phyloP scores from a whole-genome alignment of 2,797 vertebrate genomes.

The Lepilemur ruficaudatus region DNA sequence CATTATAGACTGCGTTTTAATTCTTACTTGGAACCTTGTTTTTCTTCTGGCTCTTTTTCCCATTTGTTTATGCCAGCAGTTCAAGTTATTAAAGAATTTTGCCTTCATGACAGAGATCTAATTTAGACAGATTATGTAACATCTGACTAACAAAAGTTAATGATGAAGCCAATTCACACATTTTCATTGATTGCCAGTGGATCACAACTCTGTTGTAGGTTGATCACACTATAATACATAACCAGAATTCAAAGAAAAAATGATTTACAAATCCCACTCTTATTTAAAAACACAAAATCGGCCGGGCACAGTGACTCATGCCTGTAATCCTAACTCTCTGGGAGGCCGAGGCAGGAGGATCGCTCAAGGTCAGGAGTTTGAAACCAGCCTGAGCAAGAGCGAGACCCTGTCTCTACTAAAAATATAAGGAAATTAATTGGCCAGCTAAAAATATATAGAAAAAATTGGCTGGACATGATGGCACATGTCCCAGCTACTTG shows the following conservation, averaged over 20 bases:
- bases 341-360: not conserved
- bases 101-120: slow-evolving; percentile 1
- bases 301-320: not conserved
- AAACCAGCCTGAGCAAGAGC: not conserved
- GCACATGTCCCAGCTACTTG: too few relatives aligned
- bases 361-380: not conserved
- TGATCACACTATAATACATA: not conserved
- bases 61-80: slow-evolving; percentile 18
- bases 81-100: slow-evolving; percentile 39
- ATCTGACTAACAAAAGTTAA: slow-evolving; percentile 11
- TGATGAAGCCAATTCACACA: not conserved
- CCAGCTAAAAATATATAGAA: too few relatives aligned
- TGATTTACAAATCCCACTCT: slow-evolving; percentile 14
- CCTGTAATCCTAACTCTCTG: not conserved
- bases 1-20: slow-evolving; percentile 5
- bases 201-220: not conserved
- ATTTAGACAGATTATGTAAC: slow-evolving; percentile 19
- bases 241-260: slow-evolving; percentile 44
- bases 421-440: too few relatives aligned
- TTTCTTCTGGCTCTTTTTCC: slow-evolving; percentile 32
- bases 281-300: slow-evolving; percentile 13
- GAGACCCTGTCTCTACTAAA: not conserved
- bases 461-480: too few relatives aligned
- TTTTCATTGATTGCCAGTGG: slow-evolving; percentile 43
- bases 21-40: slow-evolving; percentile 17